Percentiles rank a stretch among this genome's conserved stretches.
Evolutionary conservation across 2,888 invertebrate genomes (phyloP).

Genomic region (Drosophila leonis): DNA sequence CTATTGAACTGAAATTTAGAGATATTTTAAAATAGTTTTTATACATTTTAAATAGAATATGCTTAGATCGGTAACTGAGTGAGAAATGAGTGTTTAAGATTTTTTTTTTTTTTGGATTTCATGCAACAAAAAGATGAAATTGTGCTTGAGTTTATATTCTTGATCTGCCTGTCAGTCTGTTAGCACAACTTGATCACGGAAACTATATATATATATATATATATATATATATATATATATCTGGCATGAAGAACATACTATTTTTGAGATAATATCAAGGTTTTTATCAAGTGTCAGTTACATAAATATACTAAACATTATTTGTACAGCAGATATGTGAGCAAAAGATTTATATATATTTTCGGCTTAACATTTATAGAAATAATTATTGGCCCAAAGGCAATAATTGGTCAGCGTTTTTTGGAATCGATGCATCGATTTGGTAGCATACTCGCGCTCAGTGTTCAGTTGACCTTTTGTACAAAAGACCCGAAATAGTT

Average conservation of each 20-base stretch:
- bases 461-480: conserved; percentile 22
- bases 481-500: conserved; percentile 9
- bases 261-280: not conserved
- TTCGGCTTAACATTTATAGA: not conserved
- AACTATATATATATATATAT: too few species aligned
- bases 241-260: not conserved
- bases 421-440: conserved; percentile 54
- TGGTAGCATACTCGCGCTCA: not conserved
- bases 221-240: too few species aligned
- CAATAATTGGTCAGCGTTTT: not conserved
- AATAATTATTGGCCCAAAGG: not conserved
- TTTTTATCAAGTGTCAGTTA: not conserved
- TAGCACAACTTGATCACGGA: too few species aligned
- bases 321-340: not conserved
- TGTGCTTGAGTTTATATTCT: too few species aligned
- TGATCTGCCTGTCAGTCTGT: too few species aligned
- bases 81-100: too few species aligned
- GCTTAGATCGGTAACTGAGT: too few species aligned
- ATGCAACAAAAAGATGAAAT: too few species aligned
- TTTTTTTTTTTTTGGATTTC: too few species aligned
- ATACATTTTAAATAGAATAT: too few species aligned
- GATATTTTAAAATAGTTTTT: too few species aligned
- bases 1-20: too few species aligned
- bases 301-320: not conserved
- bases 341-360: not conserved